These are phyloP conservation scores for Pipra filicauda DNA, from an alignment of 2,113 vertebrate genomes.

Conservation along the genomic window DNA sequence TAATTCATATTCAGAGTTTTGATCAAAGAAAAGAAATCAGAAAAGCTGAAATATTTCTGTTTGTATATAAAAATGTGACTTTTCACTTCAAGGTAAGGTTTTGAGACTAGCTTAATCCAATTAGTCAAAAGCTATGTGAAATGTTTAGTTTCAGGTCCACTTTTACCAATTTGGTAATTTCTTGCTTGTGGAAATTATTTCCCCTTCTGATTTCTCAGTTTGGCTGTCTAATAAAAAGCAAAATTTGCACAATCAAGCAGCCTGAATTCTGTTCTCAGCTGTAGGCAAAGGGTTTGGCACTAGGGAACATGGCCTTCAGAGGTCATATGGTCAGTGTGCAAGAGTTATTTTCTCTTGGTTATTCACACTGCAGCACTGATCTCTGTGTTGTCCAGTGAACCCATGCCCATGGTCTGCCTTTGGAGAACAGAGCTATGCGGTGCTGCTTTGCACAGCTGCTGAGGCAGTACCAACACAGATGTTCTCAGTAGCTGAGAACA, in stretches of 20 bases:
- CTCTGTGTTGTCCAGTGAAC: neutral
- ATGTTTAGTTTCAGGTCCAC: neutral
- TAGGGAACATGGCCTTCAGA: neutral
- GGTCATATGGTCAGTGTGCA: fast-evolving
- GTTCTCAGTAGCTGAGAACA: neutral
- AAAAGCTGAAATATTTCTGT: neutral
- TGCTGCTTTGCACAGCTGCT: neutral
- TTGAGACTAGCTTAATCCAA: neutral
- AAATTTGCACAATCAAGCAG: neutral
- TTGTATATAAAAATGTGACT: neutral
- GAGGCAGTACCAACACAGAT: neutral
- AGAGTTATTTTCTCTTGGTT: neutral
- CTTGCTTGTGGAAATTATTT: neutral
- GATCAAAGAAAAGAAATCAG: neutral
- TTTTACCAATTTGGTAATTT: neutral
- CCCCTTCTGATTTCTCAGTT: neutral
- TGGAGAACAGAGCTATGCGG: neutral
- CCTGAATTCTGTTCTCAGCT: neutral
- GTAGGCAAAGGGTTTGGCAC: neutral
- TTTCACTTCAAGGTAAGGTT: neutral
- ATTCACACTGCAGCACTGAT: neutral
- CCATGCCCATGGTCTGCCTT: neutral
- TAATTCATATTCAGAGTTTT: neutral
- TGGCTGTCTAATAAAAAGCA: neutral
- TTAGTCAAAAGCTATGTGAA: neutral